Evolutionary conservation across 1,140 invertebrate species (phyloP).

Genomic region (Bathynomus jamesi): DNA sequence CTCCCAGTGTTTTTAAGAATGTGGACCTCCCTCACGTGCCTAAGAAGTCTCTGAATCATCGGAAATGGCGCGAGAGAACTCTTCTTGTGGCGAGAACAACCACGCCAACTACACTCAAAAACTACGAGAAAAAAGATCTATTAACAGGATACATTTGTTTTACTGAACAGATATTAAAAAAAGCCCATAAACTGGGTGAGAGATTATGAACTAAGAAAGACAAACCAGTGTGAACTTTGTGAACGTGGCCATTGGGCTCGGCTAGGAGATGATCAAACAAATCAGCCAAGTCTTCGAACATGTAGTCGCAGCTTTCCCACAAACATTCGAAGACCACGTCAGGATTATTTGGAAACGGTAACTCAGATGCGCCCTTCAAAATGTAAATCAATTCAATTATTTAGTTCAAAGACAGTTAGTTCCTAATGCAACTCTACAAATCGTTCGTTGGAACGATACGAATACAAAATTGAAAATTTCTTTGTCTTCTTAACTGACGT

Average conservation of each 20-base stretch:
- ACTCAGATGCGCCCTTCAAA: slow-evolving; percentile 11
- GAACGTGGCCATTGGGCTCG: slow-evolving; percentile 56
- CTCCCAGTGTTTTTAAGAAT: slow-evolving; percentile 75
- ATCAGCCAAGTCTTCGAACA: slow-evolving; percentile 83
- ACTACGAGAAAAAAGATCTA: too few relatives aligned
- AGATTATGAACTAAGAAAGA: not conserved
- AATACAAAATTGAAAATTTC: too few relatives aligned
- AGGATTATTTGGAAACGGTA: slow-evolving; percentile 35
- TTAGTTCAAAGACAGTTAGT: too few relatives aligned
- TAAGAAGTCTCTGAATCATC: slow-evolving; percentile 69
- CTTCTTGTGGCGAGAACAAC: slow-evolving; percentile 67
- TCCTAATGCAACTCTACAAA: too few relatives aligned
- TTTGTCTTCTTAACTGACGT: too few relatives aligned
- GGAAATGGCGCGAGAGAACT: slow-evolving; percentile 76
- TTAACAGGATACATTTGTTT: too few relatives aligned
- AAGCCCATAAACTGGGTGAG: slow-evolving; percentile 3
- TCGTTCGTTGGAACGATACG: too few relatives aligned
- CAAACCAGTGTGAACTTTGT: slow-evolving; percentile 37
- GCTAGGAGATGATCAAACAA: slow-evolving; percentile 81
- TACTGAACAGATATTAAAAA: too few relatives aligned
- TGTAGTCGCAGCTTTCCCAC: slow-evolving; percentile 87
- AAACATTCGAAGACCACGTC: slow-evolving; percentile 71
- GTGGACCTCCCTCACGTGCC: slow-evolving; percentile 87
- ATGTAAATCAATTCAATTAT: too few relatives aligned
- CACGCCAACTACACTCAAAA: slow-evolving; percentile 81